Conservation (phyloP, 2,113 vertebrate genomes). For the Plotosus lineatus region DNA sequence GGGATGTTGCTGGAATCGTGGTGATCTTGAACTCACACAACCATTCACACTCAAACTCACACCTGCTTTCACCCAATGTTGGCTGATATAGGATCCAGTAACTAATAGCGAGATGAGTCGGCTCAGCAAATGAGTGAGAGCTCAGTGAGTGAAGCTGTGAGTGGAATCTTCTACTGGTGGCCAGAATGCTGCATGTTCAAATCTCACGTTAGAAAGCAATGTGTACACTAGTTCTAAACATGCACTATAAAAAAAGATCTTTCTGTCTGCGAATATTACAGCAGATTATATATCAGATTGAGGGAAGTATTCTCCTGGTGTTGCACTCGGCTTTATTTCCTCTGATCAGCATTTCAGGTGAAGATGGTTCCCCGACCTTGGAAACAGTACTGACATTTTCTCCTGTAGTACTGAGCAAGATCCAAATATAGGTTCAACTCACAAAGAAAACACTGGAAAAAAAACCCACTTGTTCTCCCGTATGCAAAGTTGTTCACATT, state of each 20-base stretch:
- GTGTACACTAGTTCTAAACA: neutral
- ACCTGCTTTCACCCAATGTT: no score
- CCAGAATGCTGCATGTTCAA: neutral
- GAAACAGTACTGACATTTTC: slow-evolving; percentile 46
- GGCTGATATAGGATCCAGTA: no score
- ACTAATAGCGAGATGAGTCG: no score
- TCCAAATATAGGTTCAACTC: slow-evolving; percentile 17
- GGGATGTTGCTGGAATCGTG: no score
- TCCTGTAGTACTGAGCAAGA: slow-evolving; percentile 10
- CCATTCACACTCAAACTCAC: no score
- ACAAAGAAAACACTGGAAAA: neutral
- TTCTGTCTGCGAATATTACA: neutral
- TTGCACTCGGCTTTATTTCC: neutral
- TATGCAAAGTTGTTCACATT: neutral
- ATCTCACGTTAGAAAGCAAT: neutral
- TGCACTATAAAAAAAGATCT: neutral
- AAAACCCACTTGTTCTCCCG: neutral
- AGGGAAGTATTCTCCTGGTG: slow-evolving; percentile 7
- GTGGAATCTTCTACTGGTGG: neutral
- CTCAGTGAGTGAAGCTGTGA: neutral
- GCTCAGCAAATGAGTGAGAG: no score
- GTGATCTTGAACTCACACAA: no score
- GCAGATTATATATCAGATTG: slow-evolving; percentile 23
- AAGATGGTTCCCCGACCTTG: slow-evolving; percentile 29
- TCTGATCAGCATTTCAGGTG: slow-evolving; percentile 29